Conservation (phyloP, 2,797 vertebrate species). For the Sphenodon punctatus region DNA sequence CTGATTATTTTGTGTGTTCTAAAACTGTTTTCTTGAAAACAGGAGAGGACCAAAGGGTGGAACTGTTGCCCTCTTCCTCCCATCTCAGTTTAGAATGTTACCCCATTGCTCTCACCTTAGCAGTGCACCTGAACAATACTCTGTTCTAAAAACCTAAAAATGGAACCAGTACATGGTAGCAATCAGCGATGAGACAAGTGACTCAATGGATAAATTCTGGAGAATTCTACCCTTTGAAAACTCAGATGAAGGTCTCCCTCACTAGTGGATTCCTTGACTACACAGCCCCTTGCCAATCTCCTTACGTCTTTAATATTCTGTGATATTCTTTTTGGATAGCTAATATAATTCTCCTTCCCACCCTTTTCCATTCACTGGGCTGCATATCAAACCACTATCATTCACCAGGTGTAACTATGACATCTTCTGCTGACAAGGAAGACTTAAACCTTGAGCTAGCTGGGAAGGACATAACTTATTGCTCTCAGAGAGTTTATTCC, state of each 20-base stretch:
- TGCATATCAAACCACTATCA: neutral
- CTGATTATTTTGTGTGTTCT: no score
- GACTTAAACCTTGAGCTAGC: neutral
- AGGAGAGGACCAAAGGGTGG: no score
- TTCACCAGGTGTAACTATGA: constrained; percentile 16
- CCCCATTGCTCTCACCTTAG: no score
- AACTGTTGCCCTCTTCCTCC: no score
- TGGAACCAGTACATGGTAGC: neutral
- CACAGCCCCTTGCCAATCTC: neutral
- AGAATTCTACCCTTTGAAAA: neutral
- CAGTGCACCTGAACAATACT: no score
- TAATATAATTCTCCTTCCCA: neutral
- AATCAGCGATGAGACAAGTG: neutral
- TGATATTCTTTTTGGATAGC: no score
- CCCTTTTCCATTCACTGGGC: neutral
- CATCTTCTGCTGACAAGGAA: neutral
- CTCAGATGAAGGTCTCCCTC: neutral
- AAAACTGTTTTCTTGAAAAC: no score
- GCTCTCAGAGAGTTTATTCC: neutral
- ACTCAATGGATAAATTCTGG: neutral
- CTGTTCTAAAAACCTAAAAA: neutral
- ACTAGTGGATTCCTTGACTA: neutral
- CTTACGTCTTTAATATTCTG: neutral
- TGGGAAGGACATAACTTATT: neutral
- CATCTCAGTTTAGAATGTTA: no score